Base-by-base conservation (phyloP, 2,797 vertebrate genomes). In the Pelochelys cantorii region DNA sequence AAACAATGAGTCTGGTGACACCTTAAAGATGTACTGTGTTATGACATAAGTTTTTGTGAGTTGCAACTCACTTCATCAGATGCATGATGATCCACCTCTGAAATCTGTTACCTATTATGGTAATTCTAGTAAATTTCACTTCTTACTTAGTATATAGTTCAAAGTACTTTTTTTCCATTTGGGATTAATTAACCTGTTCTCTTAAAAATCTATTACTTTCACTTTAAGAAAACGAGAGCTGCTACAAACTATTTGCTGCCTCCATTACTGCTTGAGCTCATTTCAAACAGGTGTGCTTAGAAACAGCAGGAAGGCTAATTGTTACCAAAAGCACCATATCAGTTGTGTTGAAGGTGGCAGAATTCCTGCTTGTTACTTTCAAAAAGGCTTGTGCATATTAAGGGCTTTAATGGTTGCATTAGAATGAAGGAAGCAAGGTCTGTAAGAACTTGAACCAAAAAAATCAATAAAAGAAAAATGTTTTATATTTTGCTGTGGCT, bases 211-310 rank as follows among this genome's bases (percentile, higher is more conserved):
- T 9, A 7, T 82, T 18, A 74, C 87, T 78, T 74, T 78, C 54
- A 53, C 27, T 92, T 57, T 60, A 48, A 68, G 53, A 31, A 78
- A 79, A 52, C 20, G 83, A 78, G 83, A 80, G 27, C 71, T 74
- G n/a, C 29, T 87, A 34, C 53, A 81, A 25, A n/a, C 11, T 48
- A 42, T 42, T 75, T 75, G 71, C 71, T 74, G 37, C 34, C 71
- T 74, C 71, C 22, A 3, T 65, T 83, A 86, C 62, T 22, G 85
- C 65, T 81, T 74, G 10, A 52, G 31, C 75, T 84, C 3, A 65
- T 89, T 94, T 86, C 42, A 86, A 82, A 85, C 59, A 85, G 23
- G 2, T 83, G 17, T 81, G 82, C 34, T 60, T 22, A 23, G 77
- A n/a, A 15, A 56, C 37, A 29, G 56, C 84, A 90, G 56, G 77